phyloP scores from a whole-genome alignment of 2,113 vertebrate species.

The Gobiocypris rarus region DNA sequence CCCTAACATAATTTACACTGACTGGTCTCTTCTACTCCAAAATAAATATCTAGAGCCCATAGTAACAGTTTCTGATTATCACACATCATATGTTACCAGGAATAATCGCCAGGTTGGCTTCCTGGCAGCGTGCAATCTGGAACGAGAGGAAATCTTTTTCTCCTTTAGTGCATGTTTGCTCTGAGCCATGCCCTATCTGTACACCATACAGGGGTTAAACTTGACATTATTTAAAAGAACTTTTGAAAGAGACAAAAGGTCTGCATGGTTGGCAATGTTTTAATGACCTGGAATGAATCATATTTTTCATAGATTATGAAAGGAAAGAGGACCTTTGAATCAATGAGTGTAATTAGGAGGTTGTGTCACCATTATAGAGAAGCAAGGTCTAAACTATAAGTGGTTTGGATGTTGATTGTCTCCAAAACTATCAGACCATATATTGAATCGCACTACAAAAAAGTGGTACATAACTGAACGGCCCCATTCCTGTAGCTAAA shows the following conservation, averaged over 20 bases:
- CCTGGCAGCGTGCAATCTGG: constrained; percentile 72
- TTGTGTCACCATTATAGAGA: not conserved
- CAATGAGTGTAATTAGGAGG: not conserved
- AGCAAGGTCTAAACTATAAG: not conserved
- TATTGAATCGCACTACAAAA: constrained; percentile 26
- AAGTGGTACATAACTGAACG: constrained; percentile 5
- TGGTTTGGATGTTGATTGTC: not conserved
- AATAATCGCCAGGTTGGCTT: constrained; percentile 79
- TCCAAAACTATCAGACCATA: constrained; percentile 30
- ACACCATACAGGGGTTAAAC: not conserved
- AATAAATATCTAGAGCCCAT: constrained; percentile 78
- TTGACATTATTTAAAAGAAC: constrained; percentile 14
- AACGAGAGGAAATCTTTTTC: constrained; percentile 46
- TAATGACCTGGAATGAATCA: not conserved
- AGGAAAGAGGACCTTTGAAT: not conserved
- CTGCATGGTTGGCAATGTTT: not conserved
- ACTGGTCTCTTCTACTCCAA: constrained; percentile 75
- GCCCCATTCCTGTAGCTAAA: constrained; percentile 28
- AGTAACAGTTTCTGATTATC: constrained; percentile 89
- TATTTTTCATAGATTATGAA: constrained; percentile 9
- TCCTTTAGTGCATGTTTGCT: constrained; percentile 10
- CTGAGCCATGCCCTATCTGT: constrained; percentile 31
- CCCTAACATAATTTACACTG: constrained; percentile 71
- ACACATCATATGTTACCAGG: constrained; percentile 85
- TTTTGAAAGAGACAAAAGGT: constrained; percentile 17